Conservation (phyloP, 1,140 invertebrate species). For the Anthonomus grandis region DNA sequence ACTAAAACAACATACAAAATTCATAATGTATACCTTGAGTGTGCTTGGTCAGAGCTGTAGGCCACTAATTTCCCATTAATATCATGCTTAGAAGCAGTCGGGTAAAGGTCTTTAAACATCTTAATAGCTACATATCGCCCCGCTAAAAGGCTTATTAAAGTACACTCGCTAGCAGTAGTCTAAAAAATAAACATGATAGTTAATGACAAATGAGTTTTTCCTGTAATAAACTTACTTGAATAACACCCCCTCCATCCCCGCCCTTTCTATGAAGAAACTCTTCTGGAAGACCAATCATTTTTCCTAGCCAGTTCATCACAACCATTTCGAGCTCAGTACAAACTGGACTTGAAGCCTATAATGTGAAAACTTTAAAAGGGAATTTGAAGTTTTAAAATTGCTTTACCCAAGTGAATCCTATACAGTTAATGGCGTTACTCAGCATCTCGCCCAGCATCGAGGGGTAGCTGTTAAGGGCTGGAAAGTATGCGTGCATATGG, state of each 20-base stretch:
- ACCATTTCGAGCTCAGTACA: conserved; percentile 96
- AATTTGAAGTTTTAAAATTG: neutral
- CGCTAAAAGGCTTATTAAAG: conserved; percentile 84
- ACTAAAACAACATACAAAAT: neutral
- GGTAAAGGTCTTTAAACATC: conserved; percentile 58
- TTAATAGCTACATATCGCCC: conserved; percentile 82
- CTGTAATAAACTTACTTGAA: conserved; percentile 59
- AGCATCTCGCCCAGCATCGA: conserved; percentile 95
- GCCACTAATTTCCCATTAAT: conserved; percentile 90
- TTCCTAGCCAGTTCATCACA: conserved; percentile 96
- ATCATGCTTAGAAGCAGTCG: conserved; percentile 78
- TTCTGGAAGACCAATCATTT: conserved; percentile 88
- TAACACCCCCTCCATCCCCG: conserved; percentile 80
- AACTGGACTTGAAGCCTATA: conserved; percentile 86
- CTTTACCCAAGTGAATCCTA: conserved; percentile 87
- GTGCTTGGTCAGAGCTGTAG: conserved; percentile 76
- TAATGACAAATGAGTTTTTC: neutral
- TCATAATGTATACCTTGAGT: conserved; percentile 55
- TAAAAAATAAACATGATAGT: conserved; percentile 33
- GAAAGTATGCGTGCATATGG: conserved; percentile 98
- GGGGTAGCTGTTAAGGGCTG: conserved; percentile 92
- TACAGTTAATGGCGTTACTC: conserved; percentile 86
- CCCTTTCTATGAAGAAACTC: conserved; percentile 77
- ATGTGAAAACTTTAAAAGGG: neutral
- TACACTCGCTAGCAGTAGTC: conserved; percentile 90